Percentiles rank a stretch among this genome's conserved stretches.
phyloP scores from a whole-genome alignment of 2,797 vertebrate species.

The Rhabdophis nuchalis region DNA sequence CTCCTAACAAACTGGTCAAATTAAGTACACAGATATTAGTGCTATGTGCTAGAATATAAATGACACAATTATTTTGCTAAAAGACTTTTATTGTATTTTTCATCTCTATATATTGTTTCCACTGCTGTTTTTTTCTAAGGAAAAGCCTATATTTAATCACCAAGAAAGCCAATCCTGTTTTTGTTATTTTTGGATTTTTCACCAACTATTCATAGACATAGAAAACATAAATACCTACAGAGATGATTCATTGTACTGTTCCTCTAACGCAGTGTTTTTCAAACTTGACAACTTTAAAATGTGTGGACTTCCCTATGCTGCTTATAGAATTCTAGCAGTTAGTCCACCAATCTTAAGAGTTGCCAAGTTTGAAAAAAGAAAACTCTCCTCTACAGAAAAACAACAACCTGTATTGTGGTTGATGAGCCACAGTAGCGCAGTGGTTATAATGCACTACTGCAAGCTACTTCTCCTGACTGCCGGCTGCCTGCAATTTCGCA shows the following conservation, averaged over 20 bases:
- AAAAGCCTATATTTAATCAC: not conserved
- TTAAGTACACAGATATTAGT: not conserved
- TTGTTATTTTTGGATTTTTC: not conserved
- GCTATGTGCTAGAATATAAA: not conserved
- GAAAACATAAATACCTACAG: conserved; percentile 7
- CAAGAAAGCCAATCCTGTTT: not conserved
- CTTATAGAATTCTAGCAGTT: not conserved
- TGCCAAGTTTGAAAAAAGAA: not conserved
- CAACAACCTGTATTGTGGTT: not conserved
- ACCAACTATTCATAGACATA: not conserved
- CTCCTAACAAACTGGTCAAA: not conserved
- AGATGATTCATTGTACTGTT: conserved; percentile 15
- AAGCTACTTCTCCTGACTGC: too few species aligned
- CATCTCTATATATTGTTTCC: not conserved
- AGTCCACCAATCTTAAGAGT: not conserved
- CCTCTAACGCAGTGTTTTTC: not conserved
- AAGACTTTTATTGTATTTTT: not conserved
- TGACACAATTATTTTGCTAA: not conserved
- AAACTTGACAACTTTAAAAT: not conserved
- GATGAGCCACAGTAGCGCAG: not conserved
- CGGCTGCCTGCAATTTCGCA: too few species aligned
- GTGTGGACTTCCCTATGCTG: not conserved
- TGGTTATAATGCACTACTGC: too few species aligned
- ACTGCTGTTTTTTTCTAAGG: not conserved
- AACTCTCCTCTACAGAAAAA: not conserved